Evolutionary conservation across 2,797 vertebrate species (phyloP), one percentile per base, ranked within the genome.

Genomic region (Perodicticus potto): DNA sequence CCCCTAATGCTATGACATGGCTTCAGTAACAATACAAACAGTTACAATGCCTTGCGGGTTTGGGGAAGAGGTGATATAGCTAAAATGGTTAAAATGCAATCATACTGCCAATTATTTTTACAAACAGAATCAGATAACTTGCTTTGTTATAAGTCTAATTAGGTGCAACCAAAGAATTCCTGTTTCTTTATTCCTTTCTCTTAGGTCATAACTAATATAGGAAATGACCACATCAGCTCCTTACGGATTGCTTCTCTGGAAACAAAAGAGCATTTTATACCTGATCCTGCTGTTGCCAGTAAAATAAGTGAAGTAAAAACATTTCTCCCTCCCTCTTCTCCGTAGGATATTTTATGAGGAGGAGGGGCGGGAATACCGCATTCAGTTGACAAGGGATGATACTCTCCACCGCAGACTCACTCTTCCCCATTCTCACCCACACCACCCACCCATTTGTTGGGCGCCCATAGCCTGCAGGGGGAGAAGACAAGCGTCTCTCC

Each of bases 191-290:
- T 86, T 90, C 91, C 72, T 78, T 63, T 63, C 77, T 67, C 96
- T 69, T 87, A 3, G 20, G 80, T 88, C 91, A 57, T 70, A 80
- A 89, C 82, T 82, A 70, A 82, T 34, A 14, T 37, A 87, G 94
- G 86, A 96, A 98, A 96, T 96, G 97, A 95, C 97, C 96, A 80
- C 96, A 96, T 74, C 84, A 16, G 77, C 29, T 92, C 70, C 96
- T 92, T 19, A 67, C 69, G 27, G 86, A 88, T 61, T 19, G 95
- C 95, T 89, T 87, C 78, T 69, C 57, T 59, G 92, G 70, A 88
- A 96, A 97, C 96, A 97, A 97, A 96, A 96, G 96, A 57, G 63
- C 63, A 25, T 96, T 96, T 91, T 92, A 80, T 65, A 86, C 78
- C 70, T 74, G 80, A 93, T 74, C 49, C 69, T 82, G 89, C 88